Base-by-base conservation (phyloP, 2,797 vertebrate species). In the Ara ararauna region DNA sequence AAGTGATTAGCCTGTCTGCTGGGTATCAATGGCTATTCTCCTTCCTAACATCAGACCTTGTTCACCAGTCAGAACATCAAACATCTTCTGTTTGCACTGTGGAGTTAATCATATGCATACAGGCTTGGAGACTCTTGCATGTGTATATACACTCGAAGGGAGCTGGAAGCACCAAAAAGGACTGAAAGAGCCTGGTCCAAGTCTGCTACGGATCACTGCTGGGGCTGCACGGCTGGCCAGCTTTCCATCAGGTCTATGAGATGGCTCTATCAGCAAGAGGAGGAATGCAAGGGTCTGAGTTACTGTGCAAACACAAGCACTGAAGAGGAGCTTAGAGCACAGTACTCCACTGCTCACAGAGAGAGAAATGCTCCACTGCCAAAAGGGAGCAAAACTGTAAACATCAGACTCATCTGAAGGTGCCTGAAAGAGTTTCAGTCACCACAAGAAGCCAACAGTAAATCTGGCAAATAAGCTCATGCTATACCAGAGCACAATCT, bases 51-150 rank as follows among this genome's bases (percentile, higher is more conserved):
- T 56, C 54, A 85, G 72, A 50, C 34, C 77, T 81, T 51, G 60
- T 67, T 92, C 94, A 22, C 88, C 48, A 77, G 64, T 67, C 79
- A 86, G 71, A 68, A 95, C 74, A 94, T 85, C 95, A 96, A 97
- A 96, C 82, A 92, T 82, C 64, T 15, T 82, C 70, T 96, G 91
- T 95, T 95, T 95, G 91, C 85, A 42, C 93, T 72, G 74, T 26
- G 72, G 88, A 86, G 85, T 47, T 86, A 89, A 94, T 89, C 72
- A 38, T 0, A 84, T 1, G 3, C 88, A 40, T 9, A 60, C 51
- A 89, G 36, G 45, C 83, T 73, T 68, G 45, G 75, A 70, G 60
- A 42, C 40, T 86, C 79, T 40, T 60, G 51, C 56, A 8, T 7
- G 58, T 3, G 4, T 64, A 30, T 16, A 72, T 26, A 78, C 74